phyloP scores from a whole-genome alignment of 2,797 vertebrate genomes.

The Squalus acanthias region DNA sequence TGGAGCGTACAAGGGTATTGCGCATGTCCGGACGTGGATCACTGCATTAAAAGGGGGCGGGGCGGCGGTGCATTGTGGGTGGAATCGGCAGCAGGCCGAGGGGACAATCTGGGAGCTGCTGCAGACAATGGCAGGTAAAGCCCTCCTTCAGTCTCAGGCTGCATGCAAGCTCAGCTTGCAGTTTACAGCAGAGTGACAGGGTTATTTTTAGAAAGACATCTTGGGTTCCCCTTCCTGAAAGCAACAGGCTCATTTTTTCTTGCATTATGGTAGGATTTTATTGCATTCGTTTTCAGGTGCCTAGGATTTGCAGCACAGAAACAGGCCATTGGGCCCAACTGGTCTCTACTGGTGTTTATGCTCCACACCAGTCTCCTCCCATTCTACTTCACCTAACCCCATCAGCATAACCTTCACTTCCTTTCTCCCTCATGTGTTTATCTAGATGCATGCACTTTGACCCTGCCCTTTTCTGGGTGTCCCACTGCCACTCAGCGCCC shows the following conservation, averaged over 20 bases:
- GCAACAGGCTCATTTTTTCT: neutral
- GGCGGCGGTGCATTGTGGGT: neutral
- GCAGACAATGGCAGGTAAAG: constrained; percentile 25
- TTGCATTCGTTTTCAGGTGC: neutral
- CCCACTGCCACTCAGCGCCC: neutral
- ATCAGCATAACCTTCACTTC: neutral
- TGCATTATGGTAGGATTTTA: neutral
- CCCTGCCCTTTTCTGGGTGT: neutral
- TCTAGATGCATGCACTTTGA: too few relatives aligned
- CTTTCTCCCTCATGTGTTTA: neutral
- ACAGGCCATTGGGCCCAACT: neutral
- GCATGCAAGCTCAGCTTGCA: neutral
- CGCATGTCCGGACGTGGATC: neutral
- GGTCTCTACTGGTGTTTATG: neutral
- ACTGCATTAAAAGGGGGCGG: too few relatives aligned
- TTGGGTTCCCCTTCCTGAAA: neutral
- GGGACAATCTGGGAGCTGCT: neutral
- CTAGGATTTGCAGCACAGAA: neutral
- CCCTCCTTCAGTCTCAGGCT: too few relatives aligned
- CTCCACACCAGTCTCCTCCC: neutral
- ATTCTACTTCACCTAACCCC: neutral
- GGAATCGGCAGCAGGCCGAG: neutral
- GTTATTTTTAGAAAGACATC: neutral
- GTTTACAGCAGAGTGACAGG: neutral
- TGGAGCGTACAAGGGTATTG: fast-evolving